Conservation (phyloP, 2,797 vertebrate genomes). For the Natrix natrix region DNA sequence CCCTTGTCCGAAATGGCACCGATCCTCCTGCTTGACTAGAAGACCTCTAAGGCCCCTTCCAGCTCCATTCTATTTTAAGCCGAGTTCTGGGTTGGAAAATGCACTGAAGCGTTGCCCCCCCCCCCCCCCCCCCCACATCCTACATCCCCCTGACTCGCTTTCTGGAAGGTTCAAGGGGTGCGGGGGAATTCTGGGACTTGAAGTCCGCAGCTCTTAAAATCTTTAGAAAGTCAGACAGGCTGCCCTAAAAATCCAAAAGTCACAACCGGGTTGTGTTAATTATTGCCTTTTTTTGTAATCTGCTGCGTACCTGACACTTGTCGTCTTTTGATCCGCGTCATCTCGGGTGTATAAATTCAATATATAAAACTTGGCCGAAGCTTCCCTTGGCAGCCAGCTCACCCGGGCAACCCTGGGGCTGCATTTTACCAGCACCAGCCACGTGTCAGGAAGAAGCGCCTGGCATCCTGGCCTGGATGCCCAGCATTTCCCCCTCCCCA, state of each 20-base stretch:
- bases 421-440: no score
- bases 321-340: no score
- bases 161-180: background rate
- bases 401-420: background rate
- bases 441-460: no score
- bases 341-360: no score
- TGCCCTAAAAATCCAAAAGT: background rate
- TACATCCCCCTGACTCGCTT: rapidly evolving
- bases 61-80: no score
- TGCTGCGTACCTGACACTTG: background rate
- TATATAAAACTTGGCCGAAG: background rate
- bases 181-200: background rate
- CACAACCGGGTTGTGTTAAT: background rate
- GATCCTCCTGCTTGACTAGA: no score
- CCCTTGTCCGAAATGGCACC: no score
- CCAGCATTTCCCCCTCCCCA: no score
- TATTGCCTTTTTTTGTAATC: background rate
- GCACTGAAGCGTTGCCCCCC: background rate
- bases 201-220: no score
- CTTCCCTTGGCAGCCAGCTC: background rate
- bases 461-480: no score
- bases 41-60: no score
- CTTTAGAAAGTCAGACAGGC: rapidly evolving
- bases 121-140: no score
- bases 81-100: background rate